Evolutionary conservation across 2,888 invertebrate species (phyloP).

Genomic region (Chloroclystis v-ata): DNA sequence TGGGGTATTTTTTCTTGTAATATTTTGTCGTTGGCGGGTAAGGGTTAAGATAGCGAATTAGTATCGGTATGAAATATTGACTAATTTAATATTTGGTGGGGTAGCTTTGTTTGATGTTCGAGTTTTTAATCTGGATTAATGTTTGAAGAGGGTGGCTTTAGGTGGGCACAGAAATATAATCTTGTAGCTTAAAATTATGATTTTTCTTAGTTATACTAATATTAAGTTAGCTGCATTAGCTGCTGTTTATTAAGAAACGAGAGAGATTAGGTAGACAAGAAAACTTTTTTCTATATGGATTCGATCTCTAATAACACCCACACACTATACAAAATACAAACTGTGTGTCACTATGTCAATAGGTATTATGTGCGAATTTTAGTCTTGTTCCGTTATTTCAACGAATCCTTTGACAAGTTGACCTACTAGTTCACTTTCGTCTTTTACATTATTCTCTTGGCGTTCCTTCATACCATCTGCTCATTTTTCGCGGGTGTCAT

Average conservation of each 20-base stretch:
- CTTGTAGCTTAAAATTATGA: too few species aligned
- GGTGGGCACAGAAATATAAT: conserved; percentile 1
- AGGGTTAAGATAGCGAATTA: conserved; percentile 78
- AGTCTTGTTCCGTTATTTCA: conserved; percentile 5
- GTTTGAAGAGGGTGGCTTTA: conserved; percentile 19
- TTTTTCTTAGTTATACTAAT: too few species aligned
- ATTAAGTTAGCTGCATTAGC: too few species aligned
- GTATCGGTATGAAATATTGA: conserved; percentile 78
- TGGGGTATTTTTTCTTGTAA: conserved; percentile 58
- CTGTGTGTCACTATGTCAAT: conserved; percentile 15
- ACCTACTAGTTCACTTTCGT: neutral
- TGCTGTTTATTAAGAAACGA: too few species aligned
- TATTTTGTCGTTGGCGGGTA: conserved; percentile 71
- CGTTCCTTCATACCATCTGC: too few species aligned
- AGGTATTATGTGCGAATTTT: conserved; percentile 2
- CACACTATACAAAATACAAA: neutral
- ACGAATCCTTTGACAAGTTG: neutral
- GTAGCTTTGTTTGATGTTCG: conserved; percentile 30
- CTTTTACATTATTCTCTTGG: neutral
- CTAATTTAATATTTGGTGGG: conserved; percentile 72
- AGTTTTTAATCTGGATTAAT: conserved; percentile 39
- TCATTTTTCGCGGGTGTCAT: too few species aligned
- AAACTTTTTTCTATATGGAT: too few species aligned
- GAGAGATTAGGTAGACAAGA: too few species aligned
- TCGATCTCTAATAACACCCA: neutral